phyloP scores from a whole-genome alignment of 1,140 invertebrate genomes.

The Planococcus citri region DNA sequence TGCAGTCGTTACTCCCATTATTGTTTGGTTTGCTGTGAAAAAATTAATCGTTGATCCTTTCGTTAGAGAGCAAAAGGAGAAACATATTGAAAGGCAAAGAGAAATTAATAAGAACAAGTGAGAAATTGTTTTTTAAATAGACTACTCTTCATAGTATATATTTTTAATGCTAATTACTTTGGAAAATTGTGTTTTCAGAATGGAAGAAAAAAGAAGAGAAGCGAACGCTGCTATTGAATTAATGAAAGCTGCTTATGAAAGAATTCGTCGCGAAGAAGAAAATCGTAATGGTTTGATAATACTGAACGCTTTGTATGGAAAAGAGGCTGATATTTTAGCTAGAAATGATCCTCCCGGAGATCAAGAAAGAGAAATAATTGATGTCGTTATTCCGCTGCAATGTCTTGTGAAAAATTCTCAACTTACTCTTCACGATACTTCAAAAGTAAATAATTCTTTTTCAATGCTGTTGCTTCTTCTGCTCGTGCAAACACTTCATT shows the following conservation, averaged over 20 bases:
- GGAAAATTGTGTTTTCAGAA: conserved; percentile 38
- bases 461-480: neutral
- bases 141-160: neutral
- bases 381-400: conserved; percentile 86
- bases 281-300: conserved; percentile 72
- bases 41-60: conserved; percentile 80
- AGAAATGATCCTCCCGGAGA: conserved; percentile 31
- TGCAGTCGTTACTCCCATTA: conserved; percentile 71
- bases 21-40: conserved; percentile 68
- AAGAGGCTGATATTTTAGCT: conserved; percentile 29
- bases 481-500: neutral
- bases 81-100: conserved; percentile 58
- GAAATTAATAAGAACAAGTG: conserved; percentile 56
- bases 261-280: conserved; percentile 63
- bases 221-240: conserved; percentile 72
- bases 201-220: conserved; percentile 66
- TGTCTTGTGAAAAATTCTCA: conserved; percentile 84
- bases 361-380: conserved; percentile 52
- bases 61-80: conserved; percentile 56
- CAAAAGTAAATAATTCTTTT: conserved; percentile 54
- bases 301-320: conserved; percentile 67
- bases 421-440: conserved; percentile 67
- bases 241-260: conserved; percentile 69
- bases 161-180: neutral
- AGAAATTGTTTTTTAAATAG: conserved; percentile 9